Conservation (phyloP, 2,888 invertebrate species). For the Eremobia ochroleuca region DNA sequence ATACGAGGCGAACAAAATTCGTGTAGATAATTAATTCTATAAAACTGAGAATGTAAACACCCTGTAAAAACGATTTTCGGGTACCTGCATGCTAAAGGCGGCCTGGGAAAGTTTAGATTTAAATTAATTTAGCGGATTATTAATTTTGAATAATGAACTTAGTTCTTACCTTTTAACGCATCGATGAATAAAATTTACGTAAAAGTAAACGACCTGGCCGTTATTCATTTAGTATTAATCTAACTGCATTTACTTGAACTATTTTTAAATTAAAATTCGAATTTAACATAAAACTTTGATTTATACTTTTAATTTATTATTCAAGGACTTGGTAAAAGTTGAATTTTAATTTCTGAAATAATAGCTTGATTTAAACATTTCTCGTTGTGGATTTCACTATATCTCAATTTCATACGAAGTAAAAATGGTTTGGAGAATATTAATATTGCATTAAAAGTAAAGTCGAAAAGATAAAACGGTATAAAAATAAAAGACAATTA, state of each 20-base stretch:
- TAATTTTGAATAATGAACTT: slow-evolving; percentile 89
- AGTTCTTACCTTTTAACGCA: slow-evolving; percentile 70
- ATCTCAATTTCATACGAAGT: slow-evolving; percentile 30
- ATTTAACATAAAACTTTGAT: slow-evolving; percentile 53
- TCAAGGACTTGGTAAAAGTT: slow-evolving; percentile 48
- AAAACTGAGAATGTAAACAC: slow-evolving; percentile 70
- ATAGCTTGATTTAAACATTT: slow-evolving; percentile 37
- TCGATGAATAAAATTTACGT: slow-evolving; percentile 64
- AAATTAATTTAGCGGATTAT: slow-evolving; percentile 86
- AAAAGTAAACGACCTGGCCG: slow-evolving; percentile 61
- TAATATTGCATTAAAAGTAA: slow-evolving; percentile 10
- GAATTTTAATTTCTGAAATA: slow-evolving; percentile 58
- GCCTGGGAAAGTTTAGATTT: slow-evolving; percentile 84
- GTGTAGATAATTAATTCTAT: slow-evolving; percentile 52
- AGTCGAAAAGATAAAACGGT: slow-evolving; percentile 29
- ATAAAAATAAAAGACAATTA: slow-evolving; percentile 42
- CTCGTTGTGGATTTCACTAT: slow-evolving; percentile 28
- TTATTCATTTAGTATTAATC: slow-evolving; percentile 56
- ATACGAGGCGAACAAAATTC: slow-evolving; percentile 31
- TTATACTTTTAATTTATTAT: slow-evolving; percentile 62
- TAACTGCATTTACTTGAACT: slow-evolving; percentile 50
- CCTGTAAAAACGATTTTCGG: slow-evolving; percentile 79
- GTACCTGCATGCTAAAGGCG: slow-evolving; percentile 75
- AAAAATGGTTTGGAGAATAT: slow-evolving; percentile 18
- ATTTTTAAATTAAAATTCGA: slow-evolving; percentile 55